Conservation (phyloP, 2,888 invertebrate genomes). For the Protonemura montana region DNA sequence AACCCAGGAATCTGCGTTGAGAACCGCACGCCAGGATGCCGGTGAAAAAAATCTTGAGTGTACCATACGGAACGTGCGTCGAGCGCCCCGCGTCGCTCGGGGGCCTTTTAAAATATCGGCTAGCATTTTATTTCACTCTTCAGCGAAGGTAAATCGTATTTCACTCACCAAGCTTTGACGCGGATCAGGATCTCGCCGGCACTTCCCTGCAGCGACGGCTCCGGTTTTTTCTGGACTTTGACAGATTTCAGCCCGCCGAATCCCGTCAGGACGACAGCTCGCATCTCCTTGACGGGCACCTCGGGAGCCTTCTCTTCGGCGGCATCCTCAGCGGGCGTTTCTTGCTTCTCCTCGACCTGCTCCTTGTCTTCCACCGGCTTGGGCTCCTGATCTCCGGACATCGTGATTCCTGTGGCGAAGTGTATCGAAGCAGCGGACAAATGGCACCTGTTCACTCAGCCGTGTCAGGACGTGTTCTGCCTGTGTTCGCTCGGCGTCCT, state of each 20-base stretch:
- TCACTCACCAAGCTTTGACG: conserved; percentile 85
- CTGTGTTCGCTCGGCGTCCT: not conserved
- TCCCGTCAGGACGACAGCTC: conserved; percentile 82
- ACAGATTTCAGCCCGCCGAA: conserved; percentile 88
- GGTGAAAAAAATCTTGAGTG: not conserved
- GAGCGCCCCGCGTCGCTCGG: not conserved
- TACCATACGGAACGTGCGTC: not conserved
- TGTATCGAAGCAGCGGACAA: not conserved
- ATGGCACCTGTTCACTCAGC: not conserved
- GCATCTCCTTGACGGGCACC: conserved; percentile 80
- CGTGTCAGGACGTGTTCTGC: conserved; percentile 7
- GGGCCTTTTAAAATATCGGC: not conserved
- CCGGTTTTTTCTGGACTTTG: conserved; percentile 82
- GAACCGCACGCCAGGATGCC: no score
- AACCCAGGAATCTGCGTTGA: not conserved
- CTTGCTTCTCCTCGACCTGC: conserved; percentile 64
- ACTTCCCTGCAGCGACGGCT: conserved; percentile 66
- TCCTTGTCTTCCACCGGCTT: conserved; percentile 56
- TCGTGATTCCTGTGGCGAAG: not conserved
- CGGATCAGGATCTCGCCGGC: conserved; percentile 83
- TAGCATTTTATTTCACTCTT: conserved; percentile 22
- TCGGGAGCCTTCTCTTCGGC: conserved; percentile 56
- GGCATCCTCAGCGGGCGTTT: conserved; percentile 60
- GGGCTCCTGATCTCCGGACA: conserved; percentile 50
- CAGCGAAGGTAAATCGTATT: conserved; percentile 35